phyloP scores from a whole-genome alignment of 2,797 vertebrate genomes.

The Sebastes cheni region DNA sequence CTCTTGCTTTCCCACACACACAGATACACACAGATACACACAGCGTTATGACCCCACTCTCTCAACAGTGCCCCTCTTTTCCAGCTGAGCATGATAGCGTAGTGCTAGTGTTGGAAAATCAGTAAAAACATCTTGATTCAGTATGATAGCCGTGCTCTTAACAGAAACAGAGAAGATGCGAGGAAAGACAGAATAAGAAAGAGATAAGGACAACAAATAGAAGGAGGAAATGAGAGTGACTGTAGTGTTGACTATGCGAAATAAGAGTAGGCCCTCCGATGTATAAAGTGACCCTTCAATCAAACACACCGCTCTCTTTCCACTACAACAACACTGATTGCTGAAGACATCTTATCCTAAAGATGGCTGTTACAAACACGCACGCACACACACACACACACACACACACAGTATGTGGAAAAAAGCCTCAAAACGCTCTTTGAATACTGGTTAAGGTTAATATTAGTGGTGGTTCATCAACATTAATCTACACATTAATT shows the following conservation, averaged over 20 bases:
- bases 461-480: neutral
- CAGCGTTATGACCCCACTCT: neutral
- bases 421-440: slow-evolving; percentile 3
- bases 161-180: slow-evolving; percentile 20
- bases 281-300: slow-evolving; percentile 79
- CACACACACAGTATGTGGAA: neutral
- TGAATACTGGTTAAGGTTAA: slow-evolving; percentile 26
- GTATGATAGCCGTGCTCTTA: slow-evolving; percentile 20
- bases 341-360: slow-evolving; percentile 60
- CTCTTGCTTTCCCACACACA: neutral
- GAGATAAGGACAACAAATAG: slow-evolving; percentile 56
- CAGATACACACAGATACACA: neutral
- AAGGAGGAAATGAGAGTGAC: slow-evolving; percentile 46
- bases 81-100: slow-evolving; percentile 10
- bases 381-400: neutral
- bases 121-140: slow-evolving; percentile 45
- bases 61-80: neutral
- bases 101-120: slow-evolving; percentile 40
- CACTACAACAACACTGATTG: slow-evolving; percentile 68
- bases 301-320: slow-evolving; percentile 57
- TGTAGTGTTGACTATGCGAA: slow-evolving; percentile 54
- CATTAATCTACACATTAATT: neutral
- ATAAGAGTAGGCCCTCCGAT: slow-evolving; percentile 52
- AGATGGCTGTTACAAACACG: slow-evolving; percentile 27
- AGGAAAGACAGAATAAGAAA: slow-evolving; percentile 27